Evolutionary conservation across 2,797 vertebrate genomes (phyloP), one percentile per base, ranked within the genome.

Genomic region (Bufotes viridis): DNA sequence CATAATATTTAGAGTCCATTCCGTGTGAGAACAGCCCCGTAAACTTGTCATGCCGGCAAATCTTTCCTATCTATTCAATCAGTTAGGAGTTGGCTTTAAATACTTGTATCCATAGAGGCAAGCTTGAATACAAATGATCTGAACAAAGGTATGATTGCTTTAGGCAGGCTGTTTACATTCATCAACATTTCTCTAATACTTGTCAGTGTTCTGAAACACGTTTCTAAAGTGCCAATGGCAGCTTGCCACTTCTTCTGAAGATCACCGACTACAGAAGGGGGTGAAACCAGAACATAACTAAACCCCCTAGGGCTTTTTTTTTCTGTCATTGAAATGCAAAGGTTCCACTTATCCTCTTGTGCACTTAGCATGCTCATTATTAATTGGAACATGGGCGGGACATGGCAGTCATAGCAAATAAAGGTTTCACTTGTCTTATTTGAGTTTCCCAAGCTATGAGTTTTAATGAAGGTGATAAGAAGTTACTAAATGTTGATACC

Each of bases 121-220:
- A 82, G 90, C 87, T 91, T 90, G 85, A 91, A 93, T 93, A 90
- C 72, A 85, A 90, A 90, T 90, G 26, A 93, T 92, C 82, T 91
- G 90, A 91, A 93, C 87, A 87, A 93, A 93, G 90, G 79, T 92
- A 91, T 74, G 91, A 91, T 91, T 92, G 85, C 90, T 93, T 90
- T 90, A 91, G 87, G 86, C 89, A 92, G 90, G 81, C 88, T 93
- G 86, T 92, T 94, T 93, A 91, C 91, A 93, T 92, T 92, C 91
- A 91, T 91, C 91, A 93, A 87, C 87, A 90, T 93, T 91, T 92
- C 78, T 89, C 70, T 91, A 90, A 91, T 93, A 92, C 87, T 91
- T 93, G 88, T 86, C 83, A 90, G 81, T 91, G 91, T 87, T 65
- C 91, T 92, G 87, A 92, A 93, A 94, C 91, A 92, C 89, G 91